Base-by-base conservation (phyloP, 2,888 invertebrate genomes). In the Synanthedon vespiformis region DNA sequence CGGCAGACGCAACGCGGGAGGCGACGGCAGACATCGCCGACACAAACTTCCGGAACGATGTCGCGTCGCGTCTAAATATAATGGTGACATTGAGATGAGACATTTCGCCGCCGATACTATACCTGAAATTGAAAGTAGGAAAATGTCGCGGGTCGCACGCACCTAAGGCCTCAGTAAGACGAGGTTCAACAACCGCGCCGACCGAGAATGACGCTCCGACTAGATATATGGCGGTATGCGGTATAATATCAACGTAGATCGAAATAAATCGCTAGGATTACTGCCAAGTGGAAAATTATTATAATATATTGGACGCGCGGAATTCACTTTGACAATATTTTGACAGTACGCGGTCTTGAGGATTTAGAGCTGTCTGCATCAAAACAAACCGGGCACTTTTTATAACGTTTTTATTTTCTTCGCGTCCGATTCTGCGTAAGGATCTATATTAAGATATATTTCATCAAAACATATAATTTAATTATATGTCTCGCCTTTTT, bases 301-400 rank as follows among this genome's bases (percentile, higher is more conserved):
- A 74, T 82, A 86, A 84, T 83, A 84, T 86, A 87, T 85, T 82
- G 77, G 84, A 81, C 84, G 73, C 73, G 74, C 60, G 85, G 84
- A 85, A 86, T 87, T 87, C 80, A 72, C 77, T 83, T 81, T 83
- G 85, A 87, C 85, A 87, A 83, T 87, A 87, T 87, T 87, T 85
- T 87, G 87, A 87, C 87, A 87, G 74, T 72, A 70, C 67, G 81
- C 78, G 82, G 79, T 77, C 74, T 72, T 63, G 61, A 68, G 74
- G 77, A 80, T 82, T 79, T 77, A 79, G 70, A 74, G 67, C 63
- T 70, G 72, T 60, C 68, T 63, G 66, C 71, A 59, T 64, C 61
- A 68, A 66, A 64, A 59, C 67, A 59, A 63, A 63, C 60, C 61
- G 61, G 62, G 58, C 58, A 61, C 72, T 73, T 55, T 57, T 57